Evolutionary conservation across 2,797 vertebrate species (phyloP).

Genomic region (Aeoliscus strigatus): DNA sequence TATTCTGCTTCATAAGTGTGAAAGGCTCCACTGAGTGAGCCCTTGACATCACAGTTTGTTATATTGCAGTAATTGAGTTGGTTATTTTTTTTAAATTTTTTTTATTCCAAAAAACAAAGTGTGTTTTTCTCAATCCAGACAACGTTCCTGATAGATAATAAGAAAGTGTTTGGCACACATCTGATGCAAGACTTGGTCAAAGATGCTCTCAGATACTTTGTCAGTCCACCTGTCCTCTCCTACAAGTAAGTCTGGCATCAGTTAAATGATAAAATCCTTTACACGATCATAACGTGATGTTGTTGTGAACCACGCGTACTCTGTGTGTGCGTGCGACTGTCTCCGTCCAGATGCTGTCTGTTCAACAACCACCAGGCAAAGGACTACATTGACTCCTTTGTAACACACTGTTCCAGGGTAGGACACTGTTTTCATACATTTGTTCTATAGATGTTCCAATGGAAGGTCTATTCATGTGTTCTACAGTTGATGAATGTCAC

Average conservation of each 20-base stretch:
- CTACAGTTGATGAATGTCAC: no score
- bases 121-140: conserved; percentile 73
- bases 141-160: conserved; percentile 96
- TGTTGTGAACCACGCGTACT: neutral
- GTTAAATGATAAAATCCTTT: neutral
- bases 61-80: no score
- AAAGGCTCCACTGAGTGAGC: no score
- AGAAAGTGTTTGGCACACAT: conserved; percentile 96
- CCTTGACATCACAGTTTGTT: no score
- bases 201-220: conserved; percentile 93
- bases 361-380: conserved; percentile 99
- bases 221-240: conserved; percentile 96
- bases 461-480: no score
- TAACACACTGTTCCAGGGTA: conserved; percentile 96
- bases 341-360: conserved; percentile 88
- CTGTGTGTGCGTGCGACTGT: neutral
- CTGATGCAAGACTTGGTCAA: conserved; percentile 99
- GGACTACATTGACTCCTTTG: conserved; percentile 98
- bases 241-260: conserved; percentile 81
- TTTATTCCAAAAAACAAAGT: neutral
- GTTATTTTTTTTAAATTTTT: no score
- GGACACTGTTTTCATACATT: no score
- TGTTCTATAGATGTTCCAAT: no score
- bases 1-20: no score
- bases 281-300: conserved; percentile 13